A percentile compares a stretch with the other conserved stretches of the same genome.
phyloP scores from a whole-genome alignment of 2,888 invertebrate genomes.

The Ommatoiulus sabulosus region DNA sequence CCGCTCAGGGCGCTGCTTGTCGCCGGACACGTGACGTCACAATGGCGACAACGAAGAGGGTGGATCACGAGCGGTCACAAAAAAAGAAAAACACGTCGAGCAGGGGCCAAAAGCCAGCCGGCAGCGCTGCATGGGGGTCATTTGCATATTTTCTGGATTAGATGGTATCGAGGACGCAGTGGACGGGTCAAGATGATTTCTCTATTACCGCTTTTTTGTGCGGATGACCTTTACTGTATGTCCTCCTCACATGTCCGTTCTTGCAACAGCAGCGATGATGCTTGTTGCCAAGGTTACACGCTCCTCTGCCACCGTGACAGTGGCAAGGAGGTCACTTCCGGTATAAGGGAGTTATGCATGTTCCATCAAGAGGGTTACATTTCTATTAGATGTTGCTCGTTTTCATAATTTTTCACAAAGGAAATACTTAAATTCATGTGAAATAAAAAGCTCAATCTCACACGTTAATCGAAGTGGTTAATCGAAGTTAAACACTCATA shows the following conservation, averaged over 20 bases:
- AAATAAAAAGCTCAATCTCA: no score
- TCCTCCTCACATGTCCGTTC: neutral
- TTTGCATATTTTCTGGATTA: neutral
- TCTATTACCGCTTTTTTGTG: neutral
- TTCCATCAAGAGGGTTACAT: no score
- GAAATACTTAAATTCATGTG: no score
- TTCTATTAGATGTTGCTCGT: no score
- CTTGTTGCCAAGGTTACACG: no score
- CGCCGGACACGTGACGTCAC: slow-evolving; percentile 47
- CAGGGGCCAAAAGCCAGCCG: neutral
- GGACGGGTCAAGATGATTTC: neutral
- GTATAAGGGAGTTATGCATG: no score
- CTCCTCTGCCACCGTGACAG: no score
- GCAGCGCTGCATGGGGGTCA: neutral
- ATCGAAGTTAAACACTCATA: no score
- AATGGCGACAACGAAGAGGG: slow-evolving; percentile 50
- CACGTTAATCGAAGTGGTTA: no score
- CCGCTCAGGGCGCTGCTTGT: neutral
- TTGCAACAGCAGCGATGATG: no score
- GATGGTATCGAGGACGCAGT: neutral
- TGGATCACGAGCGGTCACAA: slow-evolving; percentile 25
- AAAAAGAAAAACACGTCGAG: neutral
- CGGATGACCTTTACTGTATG: neutral
- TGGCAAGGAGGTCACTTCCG: no score
- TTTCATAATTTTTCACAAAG: no score